Evolutionary conservation across 1,140 invertebrate species (phyloP), one percentile per base, ranked within the genome.

Genomic region (Euborellia annulipes): DNA sequence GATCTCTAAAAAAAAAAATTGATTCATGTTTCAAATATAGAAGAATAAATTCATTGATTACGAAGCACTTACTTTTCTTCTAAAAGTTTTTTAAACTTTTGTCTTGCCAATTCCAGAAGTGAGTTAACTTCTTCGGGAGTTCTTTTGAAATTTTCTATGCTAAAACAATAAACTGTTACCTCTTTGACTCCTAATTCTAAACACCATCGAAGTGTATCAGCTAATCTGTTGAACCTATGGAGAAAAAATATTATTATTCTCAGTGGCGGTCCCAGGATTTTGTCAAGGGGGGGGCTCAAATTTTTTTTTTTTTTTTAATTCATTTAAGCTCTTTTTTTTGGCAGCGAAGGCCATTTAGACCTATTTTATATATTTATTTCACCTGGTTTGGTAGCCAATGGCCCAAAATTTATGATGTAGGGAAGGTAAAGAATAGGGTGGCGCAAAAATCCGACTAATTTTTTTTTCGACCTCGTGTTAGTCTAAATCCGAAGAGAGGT

Each of bases 131-230:
- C 96, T 49, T 94, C 83, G 60, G 79, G 62, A 41, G 75, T 83
- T 46, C 96, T 69, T 67, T 97, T 97, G 58, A 98, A 99, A 66
- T 99, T 99, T 69, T 98, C 95, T 62, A 98, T 97, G 62, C 93
- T 97, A 56, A 99, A 98, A 22, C 95, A 94, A 70, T 97, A 99
- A 8, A 98, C 86, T 7, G 95, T 98, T 0, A 98, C 90, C 75
- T 98, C 93, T 23, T 58, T 63, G 11, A 85, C 70, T 14, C 75
- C 78, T 20, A 85, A 56, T 53, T 79, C 67, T 30, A 70, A 56
- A 57, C 79, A 85, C 88, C 88, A 92, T 58, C 86, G 80, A 32
- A 99, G 66, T n/a, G 85, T 88, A 72, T 97, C 85, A 0, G 91
- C 72, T 38, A 99, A 65, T 67, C 94, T 97, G 46, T 94, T 79